Evolutionary conservation across 2,797 vertebrate genomes (phyloP).

Genomic region (Gobio occitaniae): DNA sequence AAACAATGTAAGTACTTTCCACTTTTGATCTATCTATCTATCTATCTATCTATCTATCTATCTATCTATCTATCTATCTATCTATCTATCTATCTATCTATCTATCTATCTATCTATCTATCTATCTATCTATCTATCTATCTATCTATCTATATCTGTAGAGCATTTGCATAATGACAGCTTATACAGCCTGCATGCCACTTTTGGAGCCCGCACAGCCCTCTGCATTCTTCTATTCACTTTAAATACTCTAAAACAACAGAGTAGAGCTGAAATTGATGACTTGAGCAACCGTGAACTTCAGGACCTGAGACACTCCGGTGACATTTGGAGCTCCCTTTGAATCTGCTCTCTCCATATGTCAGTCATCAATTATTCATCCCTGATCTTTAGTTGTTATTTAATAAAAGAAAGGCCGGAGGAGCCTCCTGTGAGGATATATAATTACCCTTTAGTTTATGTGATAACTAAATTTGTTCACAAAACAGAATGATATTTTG

Average conservation of each 20-base stretch:
- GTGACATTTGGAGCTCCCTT: conserved; percentile 50
- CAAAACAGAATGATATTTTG: conserved; percentile 4
- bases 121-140: neutral
- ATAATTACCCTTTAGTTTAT: conserved; percentile 44
- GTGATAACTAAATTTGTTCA: conserved; percentile 29
- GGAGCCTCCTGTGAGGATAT: conserved; percentile 44
- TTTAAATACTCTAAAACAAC: neutral
- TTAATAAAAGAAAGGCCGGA: conserved; percentile 57
- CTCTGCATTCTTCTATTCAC: neutral
- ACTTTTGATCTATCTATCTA: too few species aligned
- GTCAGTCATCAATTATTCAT: conserved; percentile 79
- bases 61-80: neutral
- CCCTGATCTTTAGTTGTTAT: conserved; percentile 76
- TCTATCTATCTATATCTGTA: neutral
- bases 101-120: neutral
- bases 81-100: neutral
- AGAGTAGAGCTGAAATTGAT: neutral
- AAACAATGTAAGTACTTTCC: too few species aligned
- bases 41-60: too few species aligned
- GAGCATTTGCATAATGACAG: neutral
- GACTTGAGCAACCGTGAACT: conserved; percentile 20
- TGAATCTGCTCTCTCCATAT: conserved; percentile 66
- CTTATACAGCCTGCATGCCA: neutral
- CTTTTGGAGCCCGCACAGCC: neutral
- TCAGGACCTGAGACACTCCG: conserved; percentile 1